Percentiles rank a stretch among this genome's conserved stretches.
These are phyloP conservation scores for Camponotus pennsylvanicus DNA, from an alignment of 1,140 invertebrate genomes.

Conservation along the genomic window DNA sequence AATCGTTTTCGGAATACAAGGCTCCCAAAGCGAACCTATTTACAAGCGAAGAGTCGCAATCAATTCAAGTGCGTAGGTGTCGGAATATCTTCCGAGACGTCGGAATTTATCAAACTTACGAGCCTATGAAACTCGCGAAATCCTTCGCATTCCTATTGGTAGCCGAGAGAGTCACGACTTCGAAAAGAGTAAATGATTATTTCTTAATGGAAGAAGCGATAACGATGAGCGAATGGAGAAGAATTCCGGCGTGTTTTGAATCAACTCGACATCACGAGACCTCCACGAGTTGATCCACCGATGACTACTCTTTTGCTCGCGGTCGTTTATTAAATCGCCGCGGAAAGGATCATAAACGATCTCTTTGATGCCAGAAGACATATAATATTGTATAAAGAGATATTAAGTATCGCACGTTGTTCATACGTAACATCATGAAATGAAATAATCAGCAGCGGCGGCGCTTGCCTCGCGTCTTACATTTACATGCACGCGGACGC, in stretches of 20 bases:
- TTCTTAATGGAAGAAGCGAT: conserved; percentile 32
- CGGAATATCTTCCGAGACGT: conserved; percentile 27
- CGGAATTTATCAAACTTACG: conserved; percentile 39
- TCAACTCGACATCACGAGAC: conserved; percentile 54
- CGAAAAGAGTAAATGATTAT: conserved; percentile 6
- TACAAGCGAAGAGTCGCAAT: neutral
- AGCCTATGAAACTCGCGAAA: conserved; percentile 31
- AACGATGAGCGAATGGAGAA: conserved; percentile 35
- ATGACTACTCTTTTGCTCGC: conserved; percentile 45
- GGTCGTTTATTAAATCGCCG: conserved; percentile 67
- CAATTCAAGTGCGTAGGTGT: neutral
- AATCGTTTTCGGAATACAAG: conserved; percentile 1
- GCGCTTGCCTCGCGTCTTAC: neutral
- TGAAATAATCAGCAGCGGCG: conserved; percentile 26
- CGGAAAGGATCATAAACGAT: conserved; percentile 50
- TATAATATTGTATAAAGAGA: neutral
- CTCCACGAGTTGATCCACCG: conserved; percentile 39
- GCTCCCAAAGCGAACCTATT: neutral
- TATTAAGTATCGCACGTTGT: conserved; percentile 6
- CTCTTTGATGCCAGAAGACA: neutral
- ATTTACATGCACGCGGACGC: neutral
- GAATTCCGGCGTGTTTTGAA: conserved; percentile 30
- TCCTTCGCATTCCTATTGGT: neutral
- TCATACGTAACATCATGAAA: neutral
- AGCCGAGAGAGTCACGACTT: neutral